Evolutionary conservation across 2,888 invertebrate genomes (phyloP).

Genomic region (Tridacna gigas): DNA sequence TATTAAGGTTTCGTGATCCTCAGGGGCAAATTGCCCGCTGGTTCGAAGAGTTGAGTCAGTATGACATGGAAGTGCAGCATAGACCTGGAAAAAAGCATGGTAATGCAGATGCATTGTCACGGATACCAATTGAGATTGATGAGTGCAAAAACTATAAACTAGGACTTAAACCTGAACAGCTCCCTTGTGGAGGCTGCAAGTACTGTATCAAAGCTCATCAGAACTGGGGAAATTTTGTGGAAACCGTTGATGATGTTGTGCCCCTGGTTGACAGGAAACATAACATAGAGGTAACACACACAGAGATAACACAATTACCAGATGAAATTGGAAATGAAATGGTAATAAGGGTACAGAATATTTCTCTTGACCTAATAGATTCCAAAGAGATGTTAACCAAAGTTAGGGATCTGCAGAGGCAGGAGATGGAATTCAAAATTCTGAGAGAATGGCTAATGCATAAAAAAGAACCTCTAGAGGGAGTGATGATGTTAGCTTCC

Average conservation of each 20-base stretch:
- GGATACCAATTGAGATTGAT: not conserved
- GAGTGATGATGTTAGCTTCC: not conserved
- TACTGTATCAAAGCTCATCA: conserved; percentile 18
- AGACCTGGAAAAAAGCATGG: conserved; percentile 4
- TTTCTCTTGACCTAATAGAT: no score
- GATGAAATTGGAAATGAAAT: no score
- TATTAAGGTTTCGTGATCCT: not conserved
- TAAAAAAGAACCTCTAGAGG: conserved; percentile 5
- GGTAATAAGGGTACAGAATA: no score
- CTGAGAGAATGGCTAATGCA: no score
- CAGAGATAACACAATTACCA: no score
- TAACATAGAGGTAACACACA: not conserved
- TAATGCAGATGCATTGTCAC: conserved; percentile 22
- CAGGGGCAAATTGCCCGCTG: not conserved
- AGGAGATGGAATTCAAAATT: no score
- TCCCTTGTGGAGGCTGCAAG: conserved; percentile 8
- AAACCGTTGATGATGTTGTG: conserved; percentile 15
- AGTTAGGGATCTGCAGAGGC: no score
- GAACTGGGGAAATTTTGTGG: conserved; percentile 8
- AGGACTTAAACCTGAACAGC: not conserved
- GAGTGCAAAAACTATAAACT: no score
- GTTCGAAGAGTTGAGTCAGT: no score
- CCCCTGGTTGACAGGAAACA: no score
- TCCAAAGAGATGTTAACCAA: no score
- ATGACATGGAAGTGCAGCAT: conserved; percentile 2